Conservation (phyloP, 2,888 invertebrate species). For the Spodoptera exigua region DNA sequence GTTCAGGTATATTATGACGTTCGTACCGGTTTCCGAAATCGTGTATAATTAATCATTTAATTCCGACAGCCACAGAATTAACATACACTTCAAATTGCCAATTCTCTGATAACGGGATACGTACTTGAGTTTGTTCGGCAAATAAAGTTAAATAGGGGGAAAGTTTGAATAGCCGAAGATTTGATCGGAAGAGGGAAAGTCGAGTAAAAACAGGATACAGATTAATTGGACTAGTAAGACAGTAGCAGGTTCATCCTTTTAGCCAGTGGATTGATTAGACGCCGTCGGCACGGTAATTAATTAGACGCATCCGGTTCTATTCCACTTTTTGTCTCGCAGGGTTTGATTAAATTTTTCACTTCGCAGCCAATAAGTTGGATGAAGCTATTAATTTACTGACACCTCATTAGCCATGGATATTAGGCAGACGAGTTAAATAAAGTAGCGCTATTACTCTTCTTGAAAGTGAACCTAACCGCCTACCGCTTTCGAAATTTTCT, state of each 20-base stretch:
- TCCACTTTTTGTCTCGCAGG: conserved; percentile 68
- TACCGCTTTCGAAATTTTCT: too few relatives aligned
- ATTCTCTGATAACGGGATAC: conserved; percentile 20
- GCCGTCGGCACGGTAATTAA: conserved; percentile 70
- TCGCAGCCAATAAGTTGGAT: conserved; percentile 42
- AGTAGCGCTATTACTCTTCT: conserved; percentile 1
- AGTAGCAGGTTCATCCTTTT: conserved; percentile 64
- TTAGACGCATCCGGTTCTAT: conserved; percentile 70
- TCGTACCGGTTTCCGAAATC: conserved; percentile 29
- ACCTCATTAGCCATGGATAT: conserved; percentile 40
- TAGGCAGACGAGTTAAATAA: conserved; percentile 16
- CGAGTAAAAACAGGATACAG: conserved; percentile 60
- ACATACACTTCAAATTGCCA: conserved; percentile 39
- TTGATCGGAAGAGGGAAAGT: conserved; percentile 43
- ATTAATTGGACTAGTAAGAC: conserved; percentile 61
- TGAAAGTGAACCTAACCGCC: too few relatives aligned
- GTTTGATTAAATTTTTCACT: conserved; percentile 68
- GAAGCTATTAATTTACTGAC: conserved; percentile 46
- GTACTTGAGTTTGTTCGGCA: conserved; percentile 30
- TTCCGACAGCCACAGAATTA: conserved; percentile 38
- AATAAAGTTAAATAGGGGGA: conserved; percentile 42
- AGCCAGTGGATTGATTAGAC: conserved; percentile 71
- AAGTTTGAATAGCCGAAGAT: conserved; percentile 44
- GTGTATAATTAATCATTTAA: conserved; percentile 45
- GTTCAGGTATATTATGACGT: conserved; percentile 41